Conservation (phyloP, 2,888 invertebrate genomes). For the Aromia moschata region DNA sequence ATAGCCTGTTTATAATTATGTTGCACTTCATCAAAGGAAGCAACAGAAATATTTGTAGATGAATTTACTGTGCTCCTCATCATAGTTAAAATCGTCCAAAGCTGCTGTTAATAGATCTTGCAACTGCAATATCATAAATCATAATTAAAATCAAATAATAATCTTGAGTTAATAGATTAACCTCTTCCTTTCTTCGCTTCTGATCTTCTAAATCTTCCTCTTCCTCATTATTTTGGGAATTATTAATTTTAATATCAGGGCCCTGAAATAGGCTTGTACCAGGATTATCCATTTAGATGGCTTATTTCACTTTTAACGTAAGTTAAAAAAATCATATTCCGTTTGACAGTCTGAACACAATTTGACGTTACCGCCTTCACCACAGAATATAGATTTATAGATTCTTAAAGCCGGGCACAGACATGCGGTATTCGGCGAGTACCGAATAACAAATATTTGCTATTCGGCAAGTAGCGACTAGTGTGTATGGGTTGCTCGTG, state of each 20-base stretch:
- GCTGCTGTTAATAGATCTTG: constrained; percentile 71
- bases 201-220: constrained; percentile 74
- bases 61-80: constrained; percentile 64
- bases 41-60: constrained; percentile 48
- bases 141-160: not conserved
- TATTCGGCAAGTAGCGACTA: no score
- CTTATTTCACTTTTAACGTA: no score
- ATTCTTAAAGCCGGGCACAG: no score
- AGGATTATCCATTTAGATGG: constrained; percentile 62
- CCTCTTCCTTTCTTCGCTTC: constrained; percentile 74
- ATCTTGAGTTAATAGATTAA: constrained; percentile 47
- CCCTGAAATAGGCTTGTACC: constrained; percentile 78
- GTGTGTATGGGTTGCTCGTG: no score
- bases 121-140: constrained; percentile 64
- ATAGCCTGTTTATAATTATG: constrained; percentile 47
- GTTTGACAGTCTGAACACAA: no score
- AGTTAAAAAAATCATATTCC: no score
- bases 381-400: no score
- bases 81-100: constrained; percentile 75
- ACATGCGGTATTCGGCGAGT: no score
- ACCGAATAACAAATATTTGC: no score
- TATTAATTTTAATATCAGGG: constrained; percentile 72
- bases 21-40: constrained; percentile 45
- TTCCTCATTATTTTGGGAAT: constrained; percentile 72
- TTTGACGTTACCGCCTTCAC: no score